These are phyloP conservation scores for Setophaga kirtlandii DNA, from an alignment of 2,113 vertebrate species.

Conservation along the genomic window DNA sequence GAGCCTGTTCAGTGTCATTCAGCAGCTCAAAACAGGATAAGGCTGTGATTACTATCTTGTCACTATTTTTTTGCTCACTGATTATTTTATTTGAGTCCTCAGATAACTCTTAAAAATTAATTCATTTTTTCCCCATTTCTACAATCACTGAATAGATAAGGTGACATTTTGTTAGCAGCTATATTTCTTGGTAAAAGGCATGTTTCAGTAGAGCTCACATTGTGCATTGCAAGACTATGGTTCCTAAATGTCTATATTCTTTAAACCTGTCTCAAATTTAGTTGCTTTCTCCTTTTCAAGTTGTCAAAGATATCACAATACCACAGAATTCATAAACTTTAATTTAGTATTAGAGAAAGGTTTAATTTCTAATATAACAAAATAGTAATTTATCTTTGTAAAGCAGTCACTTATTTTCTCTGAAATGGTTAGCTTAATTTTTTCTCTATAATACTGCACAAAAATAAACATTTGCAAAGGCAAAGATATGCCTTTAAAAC, in stretches of 20 bases:
- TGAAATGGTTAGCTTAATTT: not conserved
- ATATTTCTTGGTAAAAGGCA: not conserved
- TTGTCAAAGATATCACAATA: not conserved
- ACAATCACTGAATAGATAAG: not conserved
- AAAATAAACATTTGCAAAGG: not conserved
- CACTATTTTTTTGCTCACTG: not conserved
- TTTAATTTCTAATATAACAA: not conserved
- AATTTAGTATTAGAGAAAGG: not conserved
- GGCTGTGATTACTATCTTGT: not conserved
- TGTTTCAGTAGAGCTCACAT: not conserved
- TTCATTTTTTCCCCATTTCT: not conserved
- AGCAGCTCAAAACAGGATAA: not conserved
- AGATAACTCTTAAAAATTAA: not conserved
- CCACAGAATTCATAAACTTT: not conserved
- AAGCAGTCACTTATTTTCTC: not conserved
- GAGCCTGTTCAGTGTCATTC: not conserved
- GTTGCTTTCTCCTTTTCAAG: not conserved
- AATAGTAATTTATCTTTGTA: not conserved
- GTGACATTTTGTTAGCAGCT: not conserved
- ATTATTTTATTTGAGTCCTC: not conserved
- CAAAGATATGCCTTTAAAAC: not conserved
- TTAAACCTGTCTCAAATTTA: not conserved
- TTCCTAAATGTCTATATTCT: not conserved
- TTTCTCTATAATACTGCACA: not conserved
- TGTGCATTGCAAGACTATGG: not conserved